Percentiles rank a stretch among this genome's conserved stretches.
Evolutionary conservation across 2,888 invertebrate genomes (phyloP).

Genomic region (Coremacera marginata): DNA sequence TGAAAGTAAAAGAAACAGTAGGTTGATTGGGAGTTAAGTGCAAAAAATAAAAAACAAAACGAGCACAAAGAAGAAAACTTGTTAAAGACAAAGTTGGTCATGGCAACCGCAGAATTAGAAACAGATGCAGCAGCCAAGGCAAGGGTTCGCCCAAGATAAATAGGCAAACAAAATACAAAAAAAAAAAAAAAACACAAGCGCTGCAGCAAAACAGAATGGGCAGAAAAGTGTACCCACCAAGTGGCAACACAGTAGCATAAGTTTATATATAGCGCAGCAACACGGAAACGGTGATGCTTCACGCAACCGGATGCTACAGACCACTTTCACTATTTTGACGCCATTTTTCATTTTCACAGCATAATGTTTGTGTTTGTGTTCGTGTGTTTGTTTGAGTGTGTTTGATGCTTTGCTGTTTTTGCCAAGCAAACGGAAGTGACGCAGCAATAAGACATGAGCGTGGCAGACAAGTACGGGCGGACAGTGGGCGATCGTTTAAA

Average conservation of each 20-base stretch:
- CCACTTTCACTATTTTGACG: constrained; percentile 25
- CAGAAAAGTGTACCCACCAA: too few relatives aligned
- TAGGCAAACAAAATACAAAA: neutral
- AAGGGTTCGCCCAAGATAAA: neutral
- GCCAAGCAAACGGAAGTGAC: neutral
- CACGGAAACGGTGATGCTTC: constrained; percentile 22
- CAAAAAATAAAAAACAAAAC: neutral
- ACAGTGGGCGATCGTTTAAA: neutral
- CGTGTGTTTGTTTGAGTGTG: neutral
- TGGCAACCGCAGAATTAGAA: neutral
- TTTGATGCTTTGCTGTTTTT: neutral
- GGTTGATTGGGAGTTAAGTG: constrained; percentile 7
- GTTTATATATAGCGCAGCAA: neutral
- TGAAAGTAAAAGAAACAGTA: neutral
- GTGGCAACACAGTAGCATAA: neutral
- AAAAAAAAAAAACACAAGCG: too few relatives aligned
- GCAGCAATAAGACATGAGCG: neutral
- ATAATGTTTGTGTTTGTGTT: neutral
- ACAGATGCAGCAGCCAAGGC: neutral
- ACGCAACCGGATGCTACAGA: constrained; percentile 24
- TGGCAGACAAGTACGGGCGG: neutral
- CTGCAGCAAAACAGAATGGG: too few relatives aligned
- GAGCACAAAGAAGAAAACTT: neutral
- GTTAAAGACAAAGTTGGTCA: too few relatives aligned
- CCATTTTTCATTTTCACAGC: constrained; percentile 26